Conservation (phyloP, 2,888 invertebrate species). For the Epinotia ramella region DNA sequence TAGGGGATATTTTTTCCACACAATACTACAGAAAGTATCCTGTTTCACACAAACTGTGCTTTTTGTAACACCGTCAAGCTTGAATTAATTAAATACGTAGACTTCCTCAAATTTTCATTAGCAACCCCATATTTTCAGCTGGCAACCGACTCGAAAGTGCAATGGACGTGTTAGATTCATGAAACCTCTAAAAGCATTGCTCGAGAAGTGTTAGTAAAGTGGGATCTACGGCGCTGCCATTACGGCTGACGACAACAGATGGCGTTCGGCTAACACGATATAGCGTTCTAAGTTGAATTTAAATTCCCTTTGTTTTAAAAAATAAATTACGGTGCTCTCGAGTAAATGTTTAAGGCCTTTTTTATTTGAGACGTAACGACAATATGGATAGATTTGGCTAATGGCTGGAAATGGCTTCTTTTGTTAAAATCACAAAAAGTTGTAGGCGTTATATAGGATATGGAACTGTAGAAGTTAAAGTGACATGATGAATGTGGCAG, state of each 20-base stretch:
- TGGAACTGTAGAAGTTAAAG: too few species aligned
- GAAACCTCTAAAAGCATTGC: conserved; percentile 17
- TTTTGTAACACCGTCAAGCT: too few species aligned
- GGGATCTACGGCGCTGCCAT: conserved; percentile 29
- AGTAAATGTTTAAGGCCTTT: background rate
- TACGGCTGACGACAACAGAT: conserved; percentile 34
- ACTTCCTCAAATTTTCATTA: background rate
- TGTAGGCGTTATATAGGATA: too few species aligned
- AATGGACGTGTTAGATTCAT: conserved; percentile 3
- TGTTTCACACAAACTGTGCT: too few species aligned
- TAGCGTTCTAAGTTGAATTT: conserved; percentile 31
- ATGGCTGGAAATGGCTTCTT: too few species aligned
- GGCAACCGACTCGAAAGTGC: background rate
- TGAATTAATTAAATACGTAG: too few species aligned
- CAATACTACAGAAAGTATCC: too few species aligned
- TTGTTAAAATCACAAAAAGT: too few species aligned
- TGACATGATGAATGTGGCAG: too few species aligned
- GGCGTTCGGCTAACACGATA: background rate
- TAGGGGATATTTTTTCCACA: too few species aligned
- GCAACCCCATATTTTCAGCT: background rate
- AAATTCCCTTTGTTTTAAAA: conserved; percentile 22
- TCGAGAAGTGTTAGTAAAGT: conserved; percentile 30
- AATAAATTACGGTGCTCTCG: background rate
- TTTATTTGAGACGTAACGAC: background rate
- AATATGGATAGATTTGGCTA: background rate